phyloP scores from a whole-genome alignment of 2,797 vertebrate genomes.

The Streptopelia turtur region DNA sequence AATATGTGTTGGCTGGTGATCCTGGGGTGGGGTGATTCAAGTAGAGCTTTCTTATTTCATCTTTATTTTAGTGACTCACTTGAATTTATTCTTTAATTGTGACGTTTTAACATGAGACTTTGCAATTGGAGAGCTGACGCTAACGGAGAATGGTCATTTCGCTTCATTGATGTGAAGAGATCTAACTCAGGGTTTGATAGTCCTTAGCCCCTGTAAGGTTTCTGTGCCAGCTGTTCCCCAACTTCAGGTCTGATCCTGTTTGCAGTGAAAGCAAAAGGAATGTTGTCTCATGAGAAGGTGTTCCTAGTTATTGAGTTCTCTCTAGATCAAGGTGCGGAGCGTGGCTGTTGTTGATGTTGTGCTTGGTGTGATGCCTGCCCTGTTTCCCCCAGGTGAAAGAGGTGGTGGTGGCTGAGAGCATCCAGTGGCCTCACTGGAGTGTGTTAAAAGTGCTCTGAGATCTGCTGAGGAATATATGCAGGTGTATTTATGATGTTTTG shows the following conservation, averaged over 20 bases:
- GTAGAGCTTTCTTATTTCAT: neutral
- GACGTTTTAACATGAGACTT: neutral
- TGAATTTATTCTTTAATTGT: neutral
- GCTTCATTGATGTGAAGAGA: neutral
- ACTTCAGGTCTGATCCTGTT: neutral
- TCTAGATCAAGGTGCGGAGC: neutral
- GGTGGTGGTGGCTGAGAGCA: neutral
- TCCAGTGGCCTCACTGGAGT: neutral
- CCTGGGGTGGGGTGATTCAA: neutral
- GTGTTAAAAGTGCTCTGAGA: neutral
- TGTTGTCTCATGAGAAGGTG: neutral
- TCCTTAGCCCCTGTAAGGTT: neutral
- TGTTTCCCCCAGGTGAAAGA: neutral
- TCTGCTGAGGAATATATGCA: neutral
- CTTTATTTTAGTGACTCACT: conserved; percentile 40
- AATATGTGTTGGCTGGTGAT: conserved; percentile 39
- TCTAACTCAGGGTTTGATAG: neutral
- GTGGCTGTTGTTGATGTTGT: neutral
- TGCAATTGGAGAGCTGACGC: neutral
- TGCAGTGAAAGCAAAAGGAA: neutral
- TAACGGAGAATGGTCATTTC: neutral
- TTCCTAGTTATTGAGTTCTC: neutral
- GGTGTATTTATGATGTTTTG: neutral
- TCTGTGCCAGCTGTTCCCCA: neutral
- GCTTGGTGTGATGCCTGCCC: neutral